A percentile compares a stretch with the other conserved stretches of the same genome.
Evolutionary conservation across 30 jellyfish, hydroid and myxozoan species (phyloP).

Genomic region (Aurelia sp.): DNA sequence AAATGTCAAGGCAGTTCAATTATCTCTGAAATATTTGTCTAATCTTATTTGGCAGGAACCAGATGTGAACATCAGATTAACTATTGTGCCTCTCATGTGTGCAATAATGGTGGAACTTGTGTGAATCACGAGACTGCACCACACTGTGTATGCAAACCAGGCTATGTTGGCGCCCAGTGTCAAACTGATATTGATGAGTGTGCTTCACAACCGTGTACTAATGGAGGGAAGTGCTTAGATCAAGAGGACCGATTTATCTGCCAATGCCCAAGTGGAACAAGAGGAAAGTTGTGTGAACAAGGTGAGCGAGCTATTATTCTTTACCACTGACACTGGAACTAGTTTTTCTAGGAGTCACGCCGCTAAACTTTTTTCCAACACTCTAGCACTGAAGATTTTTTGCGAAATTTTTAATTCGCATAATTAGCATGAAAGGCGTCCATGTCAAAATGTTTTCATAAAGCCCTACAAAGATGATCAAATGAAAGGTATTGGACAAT

Average conservation of each 20-base stretch:
- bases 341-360: no score
- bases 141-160: constrained; percentile 73
- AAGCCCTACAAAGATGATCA: no score
- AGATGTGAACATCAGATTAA: constrained; percentile 65
- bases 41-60: constrained; percentile 30
- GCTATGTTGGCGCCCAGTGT: constrained; percentile 75
- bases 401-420: no score
- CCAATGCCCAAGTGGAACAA: constrained; percentile 80
- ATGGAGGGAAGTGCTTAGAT: constrained; percentile 82
- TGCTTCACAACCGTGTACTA: constrained; percentile 79
- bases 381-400: no score
- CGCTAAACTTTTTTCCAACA: no score
- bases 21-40: no score
- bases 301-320: constrained; percentile 16
- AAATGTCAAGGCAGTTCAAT: no score
- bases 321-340: no score
- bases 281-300: constrained; percentile 74
- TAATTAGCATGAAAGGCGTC: no score
- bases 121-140: constrained; percentile 56
- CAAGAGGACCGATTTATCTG: constrained; percentile 71
- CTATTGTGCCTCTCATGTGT: constrained; percentile 64
- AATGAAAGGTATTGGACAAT: no score
- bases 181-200: constrained; percentile 73
- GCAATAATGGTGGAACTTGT: constrained; percentile 86
- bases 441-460: no score